phyloP scores from a whole-genome alignment of 2,113 vertebrate species.

The Lagopus muta region DNA sequence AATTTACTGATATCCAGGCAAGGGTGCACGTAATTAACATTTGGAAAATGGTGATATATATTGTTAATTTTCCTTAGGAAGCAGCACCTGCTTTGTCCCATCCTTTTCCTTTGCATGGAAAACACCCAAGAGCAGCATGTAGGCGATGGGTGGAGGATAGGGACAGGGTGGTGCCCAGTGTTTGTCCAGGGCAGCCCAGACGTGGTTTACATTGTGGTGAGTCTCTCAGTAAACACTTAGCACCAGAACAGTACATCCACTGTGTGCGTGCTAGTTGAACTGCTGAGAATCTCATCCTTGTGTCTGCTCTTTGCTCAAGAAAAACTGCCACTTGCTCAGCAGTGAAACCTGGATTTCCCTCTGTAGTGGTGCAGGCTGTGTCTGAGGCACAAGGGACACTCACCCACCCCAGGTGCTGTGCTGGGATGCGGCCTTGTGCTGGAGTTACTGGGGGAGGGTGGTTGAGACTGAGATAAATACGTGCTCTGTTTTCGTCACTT shows the following conservation, averaged over 20 bases:
- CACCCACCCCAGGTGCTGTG: too few relatives aligned
- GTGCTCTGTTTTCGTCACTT: neutral
- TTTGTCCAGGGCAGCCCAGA: neutral
- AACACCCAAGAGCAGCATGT: neutral
- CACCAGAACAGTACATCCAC: rapidly evolving
- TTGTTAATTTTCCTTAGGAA: conserved; percentile 13
- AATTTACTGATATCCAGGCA: neutral
- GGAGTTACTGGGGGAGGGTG: neutral
- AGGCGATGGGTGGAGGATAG: neutral
- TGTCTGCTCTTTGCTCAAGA: rapidly evolving
- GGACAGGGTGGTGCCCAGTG: neutral
- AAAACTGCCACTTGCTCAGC: neutral
- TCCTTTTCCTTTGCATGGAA: neutral
- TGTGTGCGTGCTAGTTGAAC: rapidly evolving
- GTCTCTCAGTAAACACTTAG: rapidly evolving
- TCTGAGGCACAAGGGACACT: neutral
- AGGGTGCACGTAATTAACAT: neutral
- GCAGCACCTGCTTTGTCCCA: neutral
- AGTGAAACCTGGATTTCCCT: neutral
- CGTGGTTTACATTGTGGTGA: rapidly evolving
- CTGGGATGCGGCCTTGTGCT: neutral
- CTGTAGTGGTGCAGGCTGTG: neutral
- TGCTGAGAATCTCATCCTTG: neutral
- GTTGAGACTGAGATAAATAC: neutral
- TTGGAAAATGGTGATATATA: neutral